Evolutionary conservation across 2,113 vertebrate species (phyloP).

Genomic region (Silurus asotus): DNA sequence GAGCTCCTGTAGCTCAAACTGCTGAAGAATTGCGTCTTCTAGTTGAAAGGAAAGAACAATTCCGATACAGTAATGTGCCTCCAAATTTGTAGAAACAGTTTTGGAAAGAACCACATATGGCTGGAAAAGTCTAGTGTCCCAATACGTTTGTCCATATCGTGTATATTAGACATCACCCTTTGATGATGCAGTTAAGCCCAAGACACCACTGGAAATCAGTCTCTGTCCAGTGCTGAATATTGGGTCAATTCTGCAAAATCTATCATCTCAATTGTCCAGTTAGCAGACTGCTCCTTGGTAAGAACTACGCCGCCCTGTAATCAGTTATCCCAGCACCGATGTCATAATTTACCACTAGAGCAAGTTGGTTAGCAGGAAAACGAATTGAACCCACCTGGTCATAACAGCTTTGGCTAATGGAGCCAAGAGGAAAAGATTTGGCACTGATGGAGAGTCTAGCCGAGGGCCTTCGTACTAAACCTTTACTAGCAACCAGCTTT

Average conservation of each 20-base stretch:
- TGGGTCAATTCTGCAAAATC: neutral
- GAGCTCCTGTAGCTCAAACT: too few species aligned
- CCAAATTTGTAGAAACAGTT: too few species aligned
- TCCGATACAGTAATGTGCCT: too few species aligned
- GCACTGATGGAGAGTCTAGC: constrained; percentile 28
- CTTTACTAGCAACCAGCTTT: constrained; percentile 1
- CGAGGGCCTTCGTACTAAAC: neutral
- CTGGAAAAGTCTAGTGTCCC: too few species aligned
- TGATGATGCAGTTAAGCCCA: neutral
- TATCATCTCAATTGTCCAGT: constrained; percentile 7
- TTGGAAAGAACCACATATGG: too few species aligned
- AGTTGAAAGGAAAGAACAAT: too few species aligned
- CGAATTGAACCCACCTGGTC: constrained; percentile 19
- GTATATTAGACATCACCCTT: neutral
- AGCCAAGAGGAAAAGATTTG: constrained; percentile 22
- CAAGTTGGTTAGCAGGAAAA: constrained; percentile 16
- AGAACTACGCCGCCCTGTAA: neutral
- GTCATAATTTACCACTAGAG: constrained; percentile 2
- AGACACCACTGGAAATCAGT: neutral
- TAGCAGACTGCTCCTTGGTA: neutral
- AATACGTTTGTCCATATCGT: too few species aligned
- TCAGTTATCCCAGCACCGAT: neutral
- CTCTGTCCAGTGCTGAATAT: neutral
- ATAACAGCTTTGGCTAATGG: constrained; percentile 34
- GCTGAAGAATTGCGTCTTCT: too few species aligned